These are phyloP conservation scores for Bubo scandiacus DNA, from an alignment of 2,113 vertebrate species.

Conservation along the genomic window DNA sequence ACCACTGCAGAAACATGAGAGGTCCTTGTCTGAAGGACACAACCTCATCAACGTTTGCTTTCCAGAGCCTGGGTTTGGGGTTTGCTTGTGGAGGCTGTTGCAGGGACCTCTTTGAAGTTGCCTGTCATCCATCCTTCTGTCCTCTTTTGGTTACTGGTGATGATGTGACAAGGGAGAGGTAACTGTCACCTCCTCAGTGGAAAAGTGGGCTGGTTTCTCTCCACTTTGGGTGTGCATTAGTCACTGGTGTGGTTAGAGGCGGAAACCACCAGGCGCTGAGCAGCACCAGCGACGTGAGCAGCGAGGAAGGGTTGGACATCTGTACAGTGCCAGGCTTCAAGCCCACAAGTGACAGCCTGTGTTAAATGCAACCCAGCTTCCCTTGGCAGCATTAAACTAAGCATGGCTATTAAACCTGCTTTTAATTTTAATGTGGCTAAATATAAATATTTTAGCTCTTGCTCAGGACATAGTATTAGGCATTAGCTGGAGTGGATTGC, in stretches of 20 bases:
- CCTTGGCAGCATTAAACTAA: accelerated
- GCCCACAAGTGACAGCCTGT: background rate
- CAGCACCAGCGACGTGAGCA: background rate
- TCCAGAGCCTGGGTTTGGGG: accelerated
- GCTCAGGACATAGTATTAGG: background rate
- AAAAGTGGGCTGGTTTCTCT: background rate
- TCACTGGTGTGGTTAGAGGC: background rate
- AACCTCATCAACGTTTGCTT: accelerated
- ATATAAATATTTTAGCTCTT: background rate
- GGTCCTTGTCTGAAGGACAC: background rate
- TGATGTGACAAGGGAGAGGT: background rate
- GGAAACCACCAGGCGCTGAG: background rate
- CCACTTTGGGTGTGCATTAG: accelerated
- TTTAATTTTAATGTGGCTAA: background rate
- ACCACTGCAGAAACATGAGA: accelerated
- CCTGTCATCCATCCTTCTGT: background rate
- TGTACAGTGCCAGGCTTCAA: background rate
- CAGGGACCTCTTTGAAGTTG: background rate
- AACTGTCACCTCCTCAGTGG: background rate
- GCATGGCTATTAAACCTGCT: background rate
- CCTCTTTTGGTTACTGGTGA: accelerated
- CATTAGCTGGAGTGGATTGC: background rate
- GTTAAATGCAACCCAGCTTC: background rate
- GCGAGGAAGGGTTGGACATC: background rate
- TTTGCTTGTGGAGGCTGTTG: background rate